Conservation (phyloP, 2,113 vertebrate species). For the Nothobranchius kuhntae region DNA sequence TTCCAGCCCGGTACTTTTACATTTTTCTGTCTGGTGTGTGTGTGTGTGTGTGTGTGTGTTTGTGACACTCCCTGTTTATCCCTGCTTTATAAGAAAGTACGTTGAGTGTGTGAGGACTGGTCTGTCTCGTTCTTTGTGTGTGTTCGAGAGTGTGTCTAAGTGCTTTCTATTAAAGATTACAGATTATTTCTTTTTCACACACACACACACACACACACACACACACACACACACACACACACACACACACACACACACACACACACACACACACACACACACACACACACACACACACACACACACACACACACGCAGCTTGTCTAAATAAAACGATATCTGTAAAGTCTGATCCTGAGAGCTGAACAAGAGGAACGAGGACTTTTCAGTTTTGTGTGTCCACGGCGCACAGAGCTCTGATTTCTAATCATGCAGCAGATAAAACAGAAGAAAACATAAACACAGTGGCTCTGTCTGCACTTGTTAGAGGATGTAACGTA, state of each 20-base stretch:
- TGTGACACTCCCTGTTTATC: slow-evolving; percentile 67
- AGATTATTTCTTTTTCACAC: no score
- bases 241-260: background rate
- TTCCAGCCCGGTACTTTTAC: slow-evolving; percentile 51
- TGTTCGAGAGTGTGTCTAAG: no score
- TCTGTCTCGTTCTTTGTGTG: slow-evolving; percentile 60
- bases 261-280: background rate
- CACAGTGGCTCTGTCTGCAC: background rate
- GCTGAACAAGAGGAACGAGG: slow-evolving; percentile 23
- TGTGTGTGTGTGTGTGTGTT: slow-evolving; percentile 31
- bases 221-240: background rate
- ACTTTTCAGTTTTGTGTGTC: slow-evolving; percentile 15
- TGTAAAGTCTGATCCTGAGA: slow-evolving; percentile 14
- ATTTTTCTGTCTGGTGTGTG: slow-evolving; percentile 50
- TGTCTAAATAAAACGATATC: slow-evolving; percentile 48
- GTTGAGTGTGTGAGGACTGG: slow-evolving; percentile 50
- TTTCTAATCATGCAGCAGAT: slow-evolving; percentile 5
- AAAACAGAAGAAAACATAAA: no score
- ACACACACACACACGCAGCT: slow-evolving; percentile 11
- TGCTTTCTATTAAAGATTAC: no score
- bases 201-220: background rate
- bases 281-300: slow-evolving; percentile 1
- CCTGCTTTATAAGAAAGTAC: slow-evolving; percentile 36
- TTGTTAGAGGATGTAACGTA: no score
- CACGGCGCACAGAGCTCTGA: background rate